Base-by-base conservation (phyloP, 2,888 invertebrate genomes). In the Clunio marinus region DNA sequence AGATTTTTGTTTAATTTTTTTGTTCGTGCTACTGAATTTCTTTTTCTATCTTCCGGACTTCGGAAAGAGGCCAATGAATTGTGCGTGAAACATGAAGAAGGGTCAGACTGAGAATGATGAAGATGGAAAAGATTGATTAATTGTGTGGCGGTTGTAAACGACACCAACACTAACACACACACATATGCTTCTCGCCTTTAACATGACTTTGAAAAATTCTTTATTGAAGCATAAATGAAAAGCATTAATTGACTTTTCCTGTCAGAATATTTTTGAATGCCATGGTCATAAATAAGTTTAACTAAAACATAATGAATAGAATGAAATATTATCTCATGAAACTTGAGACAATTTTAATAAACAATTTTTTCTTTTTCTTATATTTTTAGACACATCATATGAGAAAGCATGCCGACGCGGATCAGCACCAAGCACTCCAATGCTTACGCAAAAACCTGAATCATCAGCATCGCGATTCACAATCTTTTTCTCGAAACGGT, bases 341-440 rank as follows among this genome's bases (percentile, higher is more conserved):
- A 32, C 35, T 32, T 13, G 35, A 32, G 35, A 8, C 35, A 32
- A 32, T 32, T 51, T 51, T 32, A 32, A 32, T n/a, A n/a, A n/a
- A 7, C 32, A 4, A 10, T 4, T 32, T 7, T 32, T 32, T 32
- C 10, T 20, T 27, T 28, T 17, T 59, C 24, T 60, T 35, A 20
- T 58, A 25, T 15, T 83, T 83, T 22, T 84, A 93, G 93, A 93
- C 80, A 91, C 93, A 74, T 92, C 92, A 73, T 93, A 93, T 81
- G 93, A 93, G 81, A 93, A 93, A 80, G 91, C 91, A 78, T 91
- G 91, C 77, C 85, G 90, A 73, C 85, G 90, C 72, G 89, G 90
- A 71, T 89, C 89, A 73, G 91, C 92, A 69, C 93, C 93, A 70
- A 88, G 89, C 73, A 90, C 91, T 73, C 90, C 90, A 70, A 87